Conservation (phyloP, 2,113 vertebrate genomes). For the Phaethon lepturus region DNA sequence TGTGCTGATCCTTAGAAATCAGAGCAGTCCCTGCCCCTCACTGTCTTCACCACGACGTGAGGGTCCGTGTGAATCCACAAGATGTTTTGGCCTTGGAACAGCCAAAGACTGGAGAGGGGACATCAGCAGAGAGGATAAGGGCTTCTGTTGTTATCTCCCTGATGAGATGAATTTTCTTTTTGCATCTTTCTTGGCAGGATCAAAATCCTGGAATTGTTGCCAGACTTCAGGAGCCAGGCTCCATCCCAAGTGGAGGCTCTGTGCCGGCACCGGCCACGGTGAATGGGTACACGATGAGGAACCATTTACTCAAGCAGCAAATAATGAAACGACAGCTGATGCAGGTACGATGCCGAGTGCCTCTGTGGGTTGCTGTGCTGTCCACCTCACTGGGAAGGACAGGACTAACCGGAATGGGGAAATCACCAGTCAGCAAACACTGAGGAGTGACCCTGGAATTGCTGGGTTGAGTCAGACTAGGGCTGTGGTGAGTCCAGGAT, state of each 20-base stretch:
- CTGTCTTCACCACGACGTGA: not conserved
- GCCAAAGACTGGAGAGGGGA: not conserved
- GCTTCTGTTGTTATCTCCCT: constrained; percentile 15
- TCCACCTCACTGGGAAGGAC: not conserved
- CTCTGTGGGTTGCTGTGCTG: not conserved
- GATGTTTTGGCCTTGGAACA: not conserved
- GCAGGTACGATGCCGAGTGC: not conserved
- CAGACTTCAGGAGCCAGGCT: constrained; percentile 77
- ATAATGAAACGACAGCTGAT: constrained; percentile 75
- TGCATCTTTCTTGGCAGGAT: constrained; percentile 72
- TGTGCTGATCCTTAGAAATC: not conserved
- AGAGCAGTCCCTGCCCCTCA: not conserved
- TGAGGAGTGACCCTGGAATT: not conserved
- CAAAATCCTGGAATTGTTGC: constrained; percentile 73
- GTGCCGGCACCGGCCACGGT: constrained; percentile 42
- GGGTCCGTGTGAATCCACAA: not conserved
- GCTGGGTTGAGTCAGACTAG: constrained; percentile 16
- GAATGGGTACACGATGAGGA: constrained; percentile 74
- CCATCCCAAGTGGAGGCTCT: constrained; percentile 57
- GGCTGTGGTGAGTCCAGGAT: not conserved
- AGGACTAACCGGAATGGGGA: constrained; percentile 17
- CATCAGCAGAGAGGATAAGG: not conserved
- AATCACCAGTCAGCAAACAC: constrained; percentile 7
- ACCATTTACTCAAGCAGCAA: constrained; percentile 80
- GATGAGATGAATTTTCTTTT: constrained; percentile 55